Percentiles rank a stretch among this genome's conserved stretches.
phyloP scores from a whole-genome alignment of 2,888 invertebrate genomes.

The Temnothorax ravouxi region DNA sequence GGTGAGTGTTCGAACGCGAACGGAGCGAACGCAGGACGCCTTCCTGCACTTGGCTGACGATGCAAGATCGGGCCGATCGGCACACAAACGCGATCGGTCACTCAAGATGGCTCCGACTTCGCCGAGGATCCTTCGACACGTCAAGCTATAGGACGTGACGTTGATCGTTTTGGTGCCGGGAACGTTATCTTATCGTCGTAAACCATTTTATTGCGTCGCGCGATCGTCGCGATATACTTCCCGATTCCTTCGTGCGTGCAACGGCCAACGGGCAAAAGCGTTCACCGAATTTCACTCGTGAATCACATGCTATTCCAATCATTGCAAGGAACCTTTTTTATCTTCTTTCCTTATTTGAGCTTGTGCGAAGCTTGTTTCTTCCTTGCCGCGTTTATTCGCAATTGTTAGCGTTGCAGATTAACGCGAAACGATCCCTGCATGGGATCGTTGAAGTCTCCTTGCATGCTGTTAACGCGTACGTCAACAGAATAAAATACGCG shows the following conservation, averaged over 20 bases:
- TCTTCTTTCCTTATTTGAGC: background rate
- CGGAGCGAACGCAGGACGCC: background rate
- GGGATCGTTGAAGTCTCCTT: background rate
- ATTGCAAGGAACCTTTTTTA: background rate
- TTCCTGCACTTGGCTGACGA: background rate
- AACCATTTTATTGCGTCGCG: background rate
- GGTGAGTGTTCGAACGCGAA: constrained; percentile 31
- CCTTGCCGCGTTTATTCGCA: background rate
- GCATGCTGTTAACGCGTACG: background rate
- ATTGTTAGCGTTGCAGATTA: background rate
- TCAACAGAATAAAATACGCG: background rate
- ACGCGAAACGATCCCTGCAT: background rate
- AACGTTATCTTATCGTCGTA: constrained; percentile 42
- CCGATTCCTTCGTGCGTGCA: background rate
- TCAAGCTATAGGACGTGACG: constrained; percentile 59
- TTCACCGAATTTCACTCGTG: background rate
- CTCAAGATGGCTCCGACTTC: constrained; percentile 47
- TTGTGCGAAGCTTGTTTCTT: background rate
- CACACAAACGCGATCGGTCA: constrained; percentile 27
- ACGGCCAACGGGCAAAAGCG: background rate
- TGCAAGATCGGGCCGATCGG: constrained; percentile 37
- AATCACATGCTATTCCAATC: background rate
- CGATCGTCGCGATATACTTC: constrained; percentile 7
- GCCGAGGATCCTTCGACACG: background rate
- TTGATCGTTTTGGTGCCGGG: background rate